Base-by-base conservation (phyloP, 2,797 vertebrate species). In the Squalus acanthias region DNA sequence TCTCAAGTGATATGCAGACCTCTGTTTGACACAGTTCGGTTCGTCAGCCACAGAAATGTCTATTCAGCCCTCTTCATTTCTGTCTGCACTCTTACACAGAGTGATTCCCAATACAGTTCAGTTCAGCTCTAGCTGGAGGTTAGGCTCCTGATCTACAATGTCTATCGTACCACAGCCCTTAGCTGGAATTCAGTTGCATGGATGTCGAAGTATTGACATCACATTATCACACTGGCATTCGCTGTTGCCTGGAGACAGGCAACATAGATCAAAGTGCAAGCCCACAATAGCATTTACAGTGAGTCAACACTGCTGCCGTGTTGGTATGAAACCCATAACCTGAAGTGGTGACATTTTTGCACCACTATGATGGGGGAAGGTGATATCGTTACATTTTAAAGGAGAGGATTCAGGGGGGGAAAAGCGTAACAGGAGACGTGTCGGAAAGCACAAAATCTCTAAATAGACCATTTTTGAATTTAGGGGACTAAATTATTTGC, bases 221-320 rank as follows among this genome's bases (percentile, higher is more conserved):
- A 93, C 20, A 46, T 69, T 69, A 46, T 93, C 91, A 93, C 65
- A 46, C 17, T 46, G 91, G 39, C 63, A 15, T 24, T 93, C 17
- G n/a, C 20, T 67, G 91, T 93, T 93, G 63, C 91, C 91, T 93
- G 65, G 91, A 67, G 20, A 93, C 91, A 46, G 69, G 60, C 33
- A 63, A 46, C 63, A 65, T 29, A 9, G 91, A 93, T 93, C 33
- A 93, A 69, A 65, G 33, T 69, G n/a, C 60, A 93, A 69, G 6
- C 91, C 91, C 65, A 39, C 91, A 39, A n/a, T 69, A 46, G n/a
- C n/a, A 69, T 63, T 91, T 63, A 69, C n/a, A 69, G 63, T 69
- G 63, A 67, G 63, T 93, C 91, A 93, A 67, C 60, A 65, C 63
- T 67, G 63, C 91, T 17, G 60, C 22, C 2, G 82, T 91, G 60